A percentile compares a stretch with the other conserved stretches of the same genome.
Conservation (phyloP, 2,797 vertebrate genomes). For the Esox masquinongy region DNA sequence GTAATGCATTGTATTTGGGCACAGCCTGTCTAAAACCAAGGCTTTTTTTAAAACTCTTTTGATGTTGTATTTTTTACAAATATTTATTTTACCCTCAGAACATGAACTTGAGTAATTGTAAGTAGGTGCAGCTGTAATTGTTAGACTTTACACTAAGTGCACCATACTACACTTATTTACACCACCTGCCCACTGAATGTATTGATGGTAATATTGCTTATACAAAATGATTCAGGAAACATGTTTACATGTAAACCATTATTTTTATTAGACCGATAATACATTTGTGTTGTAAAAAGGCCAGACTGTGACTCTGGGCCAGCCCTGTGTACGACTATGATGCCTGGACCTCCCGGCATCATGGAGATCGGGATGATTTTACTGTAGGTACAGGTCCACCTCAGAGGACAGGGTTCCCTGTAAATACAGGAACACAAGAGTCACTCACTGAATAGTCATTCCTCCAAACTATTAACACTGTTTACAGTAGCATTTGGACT, state of each 20-base stretch:
- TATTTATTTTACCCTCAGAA: not conserved
- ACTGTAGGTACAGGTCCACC: not conserved
- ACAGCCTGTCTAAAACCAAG: not conserved
- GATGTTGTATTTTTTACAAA: not conserved
- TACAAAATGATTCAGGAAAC: not conserved
- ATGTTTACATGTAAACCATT: not conserved
- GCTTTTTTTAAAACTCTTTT: not conserved
- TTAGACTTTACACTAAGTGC: not conserved
- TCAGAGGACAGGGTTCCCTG: constrained; percentile 2
- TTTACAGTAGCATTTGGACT: not conserved
- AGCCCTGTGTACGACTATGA: not conserved
- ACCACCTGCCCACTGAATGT: not conserved
- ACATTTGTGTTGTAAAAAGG: not conserved
- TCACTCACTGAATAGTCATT: not conserved
- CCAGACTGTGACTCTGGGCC: not conserved
- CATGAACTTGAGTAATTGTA: not conserved
- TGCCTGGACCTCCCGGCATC: not conserved
- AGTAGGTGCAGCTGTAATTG: not conserved
- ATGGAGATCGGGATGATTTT: not conserved
- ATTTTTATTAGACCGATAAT: constrained; percentile 11
- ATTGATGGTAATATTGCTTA: not conserved
- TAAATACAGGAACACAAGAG: not conserved
- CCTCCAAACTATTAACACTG: not conserved
- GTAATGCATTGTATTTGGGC: not conserved
- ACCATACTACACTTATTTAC: not conserved